Percentiles rank a stretch among this genome's conserved stretches.
These are phyloP conservation scores for Pelosia muscerda DNA, from an alignment of 2,888 invertebrate species.

Conservation along the genomic window DNA sequence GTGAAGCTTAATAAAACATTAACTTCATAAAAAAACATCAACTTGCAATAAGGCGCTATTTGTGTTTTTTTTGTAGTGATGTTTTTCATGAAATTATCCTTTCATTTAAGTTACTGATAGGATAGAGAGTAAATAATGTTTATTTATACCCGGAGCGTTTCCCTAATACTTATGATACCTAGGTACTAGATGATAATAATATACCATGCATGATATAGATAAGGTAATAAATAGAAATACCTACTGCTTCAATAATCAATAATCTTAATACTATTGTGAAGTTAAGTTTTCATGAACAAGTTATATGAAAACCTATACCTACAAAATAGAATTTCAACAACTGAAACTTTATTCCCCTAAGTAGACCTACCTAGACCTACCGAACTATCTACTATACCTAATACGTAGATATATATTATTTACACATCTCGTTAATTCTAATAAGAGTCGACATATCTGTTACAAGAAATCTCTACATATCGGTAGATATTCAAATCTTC, in stretches of 20 bases:
- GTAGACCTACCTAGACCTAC: not conserved
- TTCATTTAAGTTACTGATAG: no score
- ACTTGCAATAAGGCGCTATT: no score
- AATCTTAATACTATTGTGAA: not conserved
- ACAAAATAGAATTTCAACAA: not conserved
- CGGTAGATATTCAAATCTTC: constrained; percentile 15
- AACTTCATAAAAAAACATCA: no score
- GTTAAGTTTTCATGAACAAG: not conserved
- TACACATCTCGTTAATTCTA: not conserved
- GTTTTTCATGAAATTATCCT: no score
- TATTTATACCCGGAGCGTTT: no score
- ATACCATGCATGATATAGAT: not conserved
- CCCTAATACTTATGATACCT: no score
- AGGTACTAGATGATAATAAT: not conserved
- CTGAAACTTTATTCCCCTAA: not conserved
- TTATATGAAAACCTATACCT: not conserved
- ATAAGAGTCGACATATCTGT: not conserved
- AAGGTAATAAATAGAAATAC: not conserved
- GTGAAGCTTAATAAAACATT: no score
- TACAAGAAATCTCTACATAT: not conserved
- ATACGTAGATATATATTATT: no score
- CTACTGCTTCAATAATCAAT: not conserved
- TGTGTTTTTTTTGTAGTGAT: no score
- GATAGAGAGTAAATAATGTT: no score
- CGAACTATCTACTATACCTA: not conserved